Percentiles rank a stretch among this genome's conserved stretches.
Conservation (phyloP, 1,140 invertebrate genomes). For the Penaeus japonicus region DNA sequence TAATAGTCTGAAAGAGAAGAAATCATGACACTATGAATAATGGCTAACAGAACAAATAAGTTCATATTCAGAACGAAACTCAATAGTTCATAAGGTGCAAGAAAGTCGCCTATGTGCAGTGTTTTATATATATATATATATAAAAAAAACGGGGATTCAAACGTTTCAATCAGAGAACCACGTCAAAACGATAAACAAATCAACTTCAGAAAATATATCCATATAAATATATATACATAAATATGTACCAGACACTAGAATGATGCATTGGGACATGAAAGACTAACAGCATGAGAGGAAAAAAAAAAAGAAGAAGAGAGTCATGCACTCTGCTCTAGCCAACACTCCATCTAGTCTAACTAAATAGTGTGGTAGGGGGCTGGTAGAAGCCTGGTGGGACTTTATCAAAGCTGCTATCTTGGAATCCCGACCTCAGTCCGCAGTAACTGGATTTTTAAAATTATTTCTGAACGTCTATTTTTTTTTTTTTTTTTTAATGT, state of each 20-base stretch:
- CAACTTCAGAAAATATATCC: too few species aligned
- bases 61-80: not conserved
- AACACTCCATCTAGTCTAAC: conserved; percentile 50
- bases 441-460: not conserved
- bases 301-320: conserved; percentile 13
- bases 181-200: too few species aligned
- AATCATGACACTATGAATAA: not conserved
- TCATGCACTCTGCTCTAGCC: conserved; percentile 45
- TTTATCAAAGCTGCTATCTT: conserved; percentile 37
- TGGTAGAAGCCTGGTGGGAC: conserved; percentile 54
- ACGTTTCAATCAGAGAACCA: too few species aligned
- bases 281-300: not conserved
- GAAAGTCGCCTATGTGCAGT: conserved; percentile 24
- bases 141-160: too few species aligned
- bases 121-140: not conserved
- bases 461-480: not conserved
- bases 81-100: not conserved
- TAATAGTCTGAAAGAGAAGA: conserved; percentile 18
- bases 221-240: too few species aligned
- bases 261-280: not conserved
- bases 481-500: not conserved
- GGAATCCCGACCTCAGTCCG: conserved; percentile 50
- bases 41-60: not conserved
- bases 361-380: conserved; percentile 46
- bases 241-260: not conserved